Percentiles rank a stretch among this genome's conserved stretches.
Conservation (phyloP, 1,140 invertebrate species). For the Palaemon carinicauda region DNA sequence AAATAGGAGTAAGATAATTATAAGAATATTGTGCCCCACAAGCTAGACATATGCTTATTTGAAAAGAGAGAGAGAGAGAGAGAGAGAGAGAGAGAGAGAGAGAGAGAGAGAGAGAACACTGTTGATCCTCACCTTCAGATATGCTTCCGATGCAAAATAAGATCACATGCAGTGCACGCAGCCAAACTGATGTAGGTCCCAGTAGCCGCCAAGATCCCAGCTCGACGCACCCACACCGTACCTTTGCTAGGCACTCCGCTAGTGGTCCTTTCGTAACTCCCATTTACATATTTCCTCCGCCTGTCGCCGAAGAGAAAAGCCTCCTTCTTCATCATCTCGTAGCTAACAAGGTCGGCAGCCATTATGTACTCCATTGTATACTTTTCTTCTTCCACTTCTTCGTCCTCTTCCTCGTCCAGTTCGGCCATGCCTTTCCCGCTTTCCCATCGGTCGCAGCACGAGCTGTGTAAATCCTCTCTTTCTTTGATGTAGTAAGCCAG, state of each 20-base stretch:
- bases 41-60: background rate
- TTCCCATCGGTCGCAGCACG: background rate
- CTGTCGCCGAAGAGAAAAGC: background rate
- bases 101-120: background rate
- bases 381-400: background rate
- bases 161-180: constrained; percentile 34
- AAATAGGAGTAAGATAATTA: too few species aligned
- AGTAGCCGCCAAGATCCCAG: constrained; percentile 9
- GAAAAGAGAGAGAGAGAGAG: background rate
- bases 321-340: background rate
- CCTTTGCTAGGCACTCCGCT: background rate
- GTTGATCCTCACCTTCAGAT: constrained; percentile 11
- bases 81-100: background rate
- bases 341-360: background rate
- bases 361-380: background rate
- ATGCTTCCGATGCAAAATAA: constrained; percentile 39
- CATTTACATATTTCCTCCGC: background rate
- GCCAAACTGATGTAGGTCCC: constrained; percentile 34
- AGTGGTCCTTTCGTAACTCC: background rate
- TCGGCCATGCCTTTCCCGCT: background rate
- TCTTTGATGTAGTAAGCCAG: background rate
- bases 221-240: constrained; percentile 10
- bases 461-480: background rate
- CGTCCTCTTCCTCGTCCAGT: constrained; percentile 1
- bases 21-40: background rate